Percentiles rank a stretch among this genome's conserved stretches.
These are phyloP conservation scores for Anthrax anthrax DNA, from an alignment of 2,888 invertebrate species.

Conservation along the genomic window DNA sequence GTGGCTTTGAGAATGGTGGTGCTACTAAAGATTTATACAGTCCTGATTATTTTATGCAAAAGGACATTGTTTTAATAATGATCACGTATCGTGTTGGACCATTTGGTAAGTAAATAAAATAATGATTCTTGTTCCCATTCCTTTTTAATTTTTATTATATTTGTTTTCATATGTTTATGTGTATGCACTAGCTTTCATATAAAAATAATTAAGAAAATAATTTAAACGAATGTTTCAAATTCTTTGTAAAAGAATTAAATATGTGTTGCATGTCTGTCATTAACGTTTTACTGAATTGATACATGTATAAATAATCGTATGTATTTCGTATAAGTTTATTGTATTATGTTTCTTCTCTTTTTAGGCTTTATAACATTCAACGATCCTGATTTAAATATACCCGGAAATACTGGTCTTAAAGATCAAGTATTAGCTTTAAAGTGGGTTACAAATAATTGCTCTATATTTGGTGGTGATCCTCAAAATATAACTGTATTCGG, in stretches of 20 bases:
- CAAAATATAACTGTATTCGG: slow-evolving; percentile 40
- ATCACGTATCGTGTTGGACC: slow-evolving; percentile 37
- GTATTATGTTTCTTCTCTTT: no score
- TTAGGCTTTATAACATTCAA: slow-evolving; percentile 37
- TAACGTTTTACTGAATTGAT: no score
- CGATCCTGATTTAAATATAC: slow-evolving; percentile 34
- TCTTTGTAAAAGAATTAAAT: no score
- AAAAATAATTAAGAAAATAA: no score
- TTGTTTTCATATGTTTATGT: no score
- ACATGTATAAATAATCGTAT: no score
- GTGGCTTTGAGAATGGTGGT: slow-evolving; percentile 36
- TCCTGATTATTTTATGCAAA: slow-evolving; percentile 36
- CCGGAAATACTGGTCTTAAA: slow-evolving; percentile 40
- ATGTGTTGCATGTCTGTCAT: no score
- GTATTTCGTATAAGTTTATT: neutral
- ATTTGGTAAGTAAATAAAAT: slow-evolving; percentile 21
- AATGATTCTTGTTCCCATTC: no score
- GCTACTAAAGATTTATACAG: slow-evolving; percentile 32
- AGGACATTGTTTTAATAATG: slow-evolving; percentile 36
- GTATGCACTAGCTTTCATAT: no score
- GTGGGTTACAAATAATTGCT: slow-evolving; percentile 38
- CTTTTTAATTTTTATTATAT: no score
- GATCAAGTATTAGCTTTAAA: slow-evolving; percentile 38
- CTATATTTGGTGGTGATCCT: slow-evolving; percentile 38
- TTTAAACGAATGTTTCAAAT: no score